Evolutionary conservation across 2,888 invertebrate genomes (phyloP).

Genomic region (Thalpophila matura): DNA sequence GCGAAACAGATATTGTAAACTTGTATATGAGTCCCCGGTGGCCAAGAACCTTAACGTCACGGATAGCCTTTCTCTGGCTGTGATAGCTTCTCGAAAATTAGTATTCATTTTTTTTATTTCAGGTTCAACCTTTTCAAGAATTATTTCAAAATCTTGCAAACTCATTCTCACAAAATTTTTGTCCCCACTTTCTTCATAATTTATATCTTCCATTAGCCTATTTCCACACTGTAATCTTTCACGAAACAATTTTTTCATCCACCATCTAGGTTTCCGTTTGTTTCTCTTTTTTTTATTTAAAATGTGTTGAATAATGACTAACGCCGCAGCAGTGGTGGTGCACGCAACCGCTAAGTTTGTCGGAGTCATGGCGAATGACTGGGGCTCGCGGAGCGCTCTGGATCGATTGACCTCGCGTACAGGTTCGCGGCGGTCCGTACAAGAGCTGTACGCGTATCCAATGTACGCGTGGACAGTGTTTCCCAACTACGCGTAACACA

Average conservation of each 20-base stretch:
- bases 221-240: conserved; percentile 52
- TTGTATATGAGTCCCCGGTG: no score
- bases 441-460: conserved; percentile 58
- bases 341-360: conserved; percentile 59
- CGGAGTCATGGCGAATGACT: conserved; percentile 62
- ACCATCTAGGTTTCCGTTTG: conserved; percentile 55
- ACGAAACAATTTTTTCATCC: conserved; percentile 9
- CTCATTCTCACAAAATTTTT: conserved; percentile 53
- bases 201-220: conserved; percentile 53
- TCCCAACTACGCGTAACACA: conserved; percentile 56
- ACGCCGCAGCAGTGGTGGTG: conserved; percentile 56
- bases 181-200: conserved; percentile 53
- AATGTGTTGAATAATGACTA: conserved; percentile 56
- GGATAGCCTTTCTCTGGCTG: no score
- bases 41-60: no score
- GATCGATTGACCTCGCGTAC: conserved; percentile 54
- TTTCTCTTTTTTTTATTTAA: conserved; percentile 55
- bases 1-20: no score
- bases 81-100: no score
- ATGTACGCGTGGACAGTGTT: conserved; percentile 55
- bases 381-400: conserved; percentile 54
- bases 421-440: conserved; percentile 58
- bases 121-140: conserved; percentile 51
- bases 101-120: no score
- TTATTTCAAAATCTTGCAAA: conserved; percentile 49